phyloP scores from a whole-genome alignment of 2,888 invertebrate genomes.

The Crepidodera aurea region DNA sequence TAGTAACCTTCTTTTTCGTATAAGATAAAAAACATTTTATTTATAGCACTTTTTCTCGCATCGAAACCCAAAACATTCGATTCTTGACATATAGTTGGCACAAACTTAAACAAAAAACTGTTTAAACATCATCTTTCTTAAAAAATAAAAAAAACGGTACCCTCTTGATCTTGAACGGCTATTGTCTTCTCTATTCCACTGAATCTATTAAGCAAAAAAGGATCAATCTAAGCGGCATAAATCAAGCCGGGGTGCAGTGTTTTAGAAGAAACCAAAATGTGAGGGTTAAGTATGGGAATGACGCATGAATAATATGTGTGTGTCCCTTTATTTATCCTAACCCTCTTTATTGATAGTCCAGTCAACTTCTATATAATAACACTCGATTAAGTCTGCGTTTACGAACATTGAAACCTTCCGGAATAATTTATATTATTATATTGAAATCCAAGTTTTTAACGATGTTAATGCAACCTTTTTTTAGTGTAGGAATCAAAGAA shows the following conservation, averaged over 20 bases:
- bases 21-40: not conserved
- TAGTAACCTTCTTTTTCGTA: too few species aligned
- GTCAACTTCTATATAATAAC: too few species aligned
- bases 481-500: too few species aligned
- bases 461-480: too few species aligned
- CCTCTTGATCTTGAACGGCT: slow-evolving; percentile 9
- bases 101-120: slow-evolving; percentile 3
- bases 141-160: slow-evolving; percentile 1
- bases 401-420: too few species aligned
- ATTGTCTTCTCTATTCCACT: slow-evolving; percentile 14
- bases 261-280: slow-evolving; percentile 16
- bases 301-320: slow-evolving; percentile 21
- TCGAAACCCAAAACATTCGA: not conserved
- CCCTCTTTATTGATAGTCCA: slow-evolving; percentile 11
- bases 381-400: too few species aligned
- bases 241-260: slow-evolving; percentile 13
- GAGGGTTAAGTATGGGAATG: slow-evolving; percentile 20
- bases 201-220: slow-evolving; percentile 17
- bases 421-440: too few species aligned
- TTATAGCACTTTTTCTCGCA: not conserved
- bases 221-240: slow-evolving; percentile 15
- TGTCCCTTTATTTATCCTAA: slow-evolving; percentile 19
- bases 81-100: not conserved
- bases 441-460: too few species aligned
- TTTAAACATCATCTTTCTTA: slow-evolving; percentile 1